Percentiles rank a stretch among this genome's conserved stretches.
phyloP scores from a whole-genome alignment of 2,888 invertebrate species.

The Nematopogon swammerdamellus region DNA sequence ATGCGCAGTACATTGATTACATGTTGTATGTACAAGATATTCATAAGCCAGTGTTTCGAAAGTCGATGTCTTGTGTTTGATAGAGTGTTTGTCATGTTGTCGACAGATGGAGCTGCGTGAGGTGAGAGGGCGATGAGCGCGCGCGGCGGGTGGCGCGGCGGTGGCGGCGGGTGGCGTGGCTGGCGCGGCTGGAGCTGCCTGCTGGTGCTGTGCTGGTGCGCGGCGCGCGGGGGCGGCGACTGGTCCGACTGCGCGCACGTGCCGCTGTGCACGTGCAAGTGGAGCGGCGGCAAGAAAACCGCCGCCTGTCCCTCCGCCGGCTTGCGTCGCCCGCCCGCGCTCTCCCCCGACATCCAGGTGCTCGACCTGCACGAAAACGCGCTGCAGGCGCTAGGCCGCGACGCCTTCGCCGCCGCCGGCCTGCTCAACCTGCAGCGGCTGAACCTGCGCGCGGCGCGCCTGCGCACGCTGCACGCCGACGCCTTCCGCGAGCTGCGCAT shows the following conservation, averaged over 20 bases:
- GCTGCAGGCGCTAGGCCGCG: conserved; percentile 69
- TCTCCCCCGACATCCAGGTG: conserved; percentile 58
- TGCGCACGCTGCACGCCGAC: conserved; percentile 74
- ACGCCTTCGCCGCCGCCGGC: conserved; percentile 75
- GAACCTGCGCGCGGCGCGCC: conserved; percentile 71
- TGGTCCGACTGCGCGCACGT: conserved; percentile 88
- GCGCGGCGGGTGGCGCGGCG: conserved; percentile 48
- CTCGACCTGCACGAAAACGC: conserved; percentile 81
- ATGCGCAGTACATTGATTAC: too few species aligned
- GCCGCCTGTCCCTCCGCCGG: conserved; percentile 81
- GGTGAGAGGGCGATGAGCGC: conserved; percentile 35
- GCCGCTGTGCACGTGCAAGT: conserved; percentile 83
- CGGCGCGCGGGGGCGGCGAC: conserved; percentile 58
- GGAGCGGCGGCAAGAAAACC: conserved; percentile 89
- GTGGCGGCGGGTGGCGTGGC: conserved; percentile 26
- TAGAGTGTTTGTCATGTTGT: too few species aligned
- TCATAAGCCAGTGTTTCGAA: too few species aligned
- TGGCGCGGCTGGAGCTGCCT: conserved; percentile 55
- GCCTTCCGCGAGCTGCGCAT: conserved; percentile 86
- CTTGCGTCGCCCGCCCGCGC: conserved; percentile 71
- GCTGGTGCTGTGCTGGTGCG: conserved; percentile 48
- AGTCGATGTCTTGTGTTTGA: too few species aligned
- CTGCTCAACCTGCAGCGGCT: conserved; percentile 82
- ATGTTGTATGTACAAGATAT: too few species aligned
- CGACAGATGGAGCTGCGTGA: neutral